Percentiles rank a stretch among this genome's conserved stretches.
Evolutionary conservation across 64 coral and sea anemone species (phyloP).

Genomic region (Porites australiensis): DNA sequence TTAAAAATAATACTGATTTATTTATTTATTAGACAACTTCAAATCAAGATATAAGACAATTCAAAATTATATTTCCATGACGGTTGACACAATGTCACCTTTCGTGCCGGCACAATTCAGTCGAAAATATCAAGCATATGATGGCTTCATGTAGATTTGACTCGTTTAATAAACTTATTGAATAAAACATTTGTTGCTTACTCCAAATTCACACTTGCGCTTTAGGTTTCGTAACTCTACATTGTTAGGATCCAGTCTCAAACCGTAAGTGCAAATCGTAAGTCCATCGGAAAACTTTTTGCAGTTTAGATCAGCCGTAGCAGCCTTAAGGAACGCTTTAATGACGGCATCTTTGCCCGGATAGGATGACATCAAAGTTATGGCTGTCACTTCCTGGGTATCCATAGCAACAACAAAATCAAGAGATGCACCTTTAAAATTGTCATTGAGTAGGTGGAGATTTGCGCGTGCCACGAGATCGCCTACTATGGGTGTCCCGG

Average conservation of each 20-base stretch:
- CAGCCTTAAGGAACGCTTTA: slow-evolving; percentile 68
- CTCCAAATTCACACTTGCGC: slow-evolving; percentile 76
- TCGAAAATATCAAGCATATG: no score
- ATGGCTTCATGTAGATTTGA: not conserved
- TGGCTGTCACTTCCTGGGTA: slow-evolving; percentile 73
- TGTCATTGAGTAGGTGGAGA: slow-evolving; percentile 70
- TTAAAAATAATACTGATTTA: no score
- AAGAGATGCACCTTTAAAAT: slow-evolving; percentile 53
- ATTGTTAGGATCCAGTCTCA: slow-evolving; percentile 76
- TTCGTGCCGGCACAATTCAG: no score
- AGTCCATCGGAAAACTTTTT: slow-evolving; percentile 58
- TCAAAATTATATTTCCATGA: no score
- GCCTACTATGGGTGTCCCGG: slow-evolving; percentile 50
- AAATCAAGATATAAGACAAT: no score
- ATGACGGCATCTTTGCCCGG: slow-evolving; percentile 58
- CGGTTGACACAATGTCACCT: no score
- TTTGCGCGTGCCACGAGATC: slow-evolving; percentile 75
- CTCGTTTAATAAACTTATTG: slow-evolving; percentile 28
- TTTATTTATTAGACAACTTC: no score
- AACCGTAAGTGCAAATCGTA: slow-evolving; percentile 46
- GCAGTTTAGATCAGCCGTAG: slow-evolving; percentile 33
- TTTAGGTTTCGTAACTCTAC: slow-evolving; percentile 71
- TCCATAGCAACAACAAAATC: slow-evolving; percentile 76
- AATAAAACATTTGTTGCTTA: slow-evolving; percentile 71
- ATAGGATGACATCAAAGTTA: slow-evolving; percentile 64